Evolutionary conservation across 2,113 vertebrate species (phyloP), one percentile per base, ranked within the genome.

Genomic region (Agapornis roseicollis): DNA sequence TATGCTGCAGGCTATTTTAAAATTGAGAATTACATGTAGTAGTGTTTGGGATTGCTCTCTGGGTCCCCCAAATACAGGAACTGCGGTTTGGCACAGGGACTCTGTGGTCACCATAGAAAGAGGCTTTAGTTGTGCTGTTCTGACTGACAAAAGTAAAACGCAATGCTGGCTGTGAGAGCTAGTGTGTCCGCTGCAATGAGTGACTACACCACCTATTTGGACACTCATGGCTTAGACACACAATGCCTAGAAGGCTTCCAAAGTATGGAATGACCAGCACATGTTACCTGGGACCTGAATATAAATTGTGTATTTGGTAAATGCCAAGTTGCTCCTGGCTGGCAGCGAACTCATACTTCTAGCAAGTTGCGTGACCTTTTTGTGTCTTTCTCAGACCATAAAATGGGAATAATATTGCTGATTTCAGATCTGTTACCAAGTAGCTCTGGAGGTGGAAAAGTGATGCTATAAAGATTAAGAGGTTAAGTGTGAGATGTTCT

Each of bases 121-220:
- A 7, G 9, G 31, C 17, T 28, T 72, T 29, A 24, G 25, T 63
- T 70, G 7, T 46, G 12, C 35, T 66, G 10, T 82, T 68, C 25
- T 72, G 53, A 53, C 12, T 22, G 22, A 10, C 39, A 13, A 58
- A 31, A 77, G 28, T 22, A 60, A 1, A 52, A 64, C 1, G 11
- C 15, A 70, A 0, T 33, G 37, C 25, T 56, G 80, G 27, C 14
- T 73, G 10, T 19, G 28, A 76, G 17, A 50, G 28, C 12, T 64
- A 29, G 47, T 0, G 0, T 24, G 28, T 49, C 46, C 41, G 7
- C 11, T 71, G 52, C 35, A 64, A 4, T 60, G 31, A 55, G 12
- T 82, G 31, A n/a, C 50, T 41, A 0, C 61, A 23, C 17, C 13
- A 53, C 9, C n/a, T 13, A 3, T 60, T 53, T 41, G 60, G 31